Evolutionary conservation across 2,113 vertebrate genomes (phyloP).

Genomic region (Sturnus vulgaris): DNA sequence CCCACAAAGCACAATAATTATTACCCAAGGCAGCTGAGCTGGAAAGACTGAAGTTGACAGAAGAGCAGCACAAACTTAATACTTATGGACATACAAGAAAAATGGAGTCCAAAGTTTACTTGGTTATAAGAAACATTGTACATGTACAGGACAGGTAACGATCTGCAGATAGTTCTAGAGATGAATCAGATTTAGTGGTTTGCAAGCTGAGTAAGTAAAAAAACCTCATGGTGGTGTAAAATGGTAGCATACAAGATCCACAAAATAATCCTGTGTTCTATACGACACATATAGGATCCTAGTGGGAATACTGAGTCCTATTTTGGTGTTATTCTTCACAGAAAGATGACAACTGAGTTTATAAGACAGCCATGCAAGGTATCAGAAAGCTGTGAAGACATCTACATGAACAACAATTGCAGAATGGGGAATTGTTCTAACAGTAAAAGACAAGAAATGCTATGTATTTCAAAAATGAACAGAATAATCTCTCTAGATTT

Average conservation of each 20-base stretch:
- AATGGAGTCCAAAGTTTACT: not conserved
- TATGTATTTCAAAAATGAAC: not conserved
- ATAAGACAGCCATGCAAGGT: not conserved
- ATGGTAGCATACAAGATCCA: not conserved
- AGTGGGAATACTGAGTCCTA: not conserved
- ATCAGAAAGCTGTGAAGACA: not conserved
- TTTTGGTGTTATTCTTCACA: not conserved
- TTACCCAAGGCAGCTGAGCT: not conserved
- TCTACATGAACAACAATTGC: fast-evolving
- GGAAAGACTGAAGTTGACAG: not conserved
- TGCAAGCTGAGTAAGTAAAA: not conserved
- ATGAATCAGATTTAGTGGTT: not conserved
- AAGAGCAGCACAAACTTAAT: not conserved
- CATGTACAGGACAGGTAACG: not conserved
- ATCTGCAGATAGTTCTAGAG: not conserved
- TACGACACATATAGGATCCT: not conserved
- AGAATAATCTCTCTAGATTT: not conserved
- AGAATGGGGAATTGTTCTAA: not conserved
- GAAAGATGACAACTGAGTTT: not conserved
- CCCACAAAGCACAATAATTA: not conserved
- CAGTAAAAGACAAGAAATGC: not conserved
- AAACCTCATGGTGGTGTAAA: not conserved
- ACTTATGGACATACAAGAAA: not conserved
- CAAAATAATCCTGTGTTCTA: fast-evolving
- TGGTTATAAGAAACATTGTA: not conserved